These are phyloP conservation scores for Heptranchias perlo DNA, from an alignment of 2,113 vertebrate genomes.

Conservation along the genomic window DNA sequence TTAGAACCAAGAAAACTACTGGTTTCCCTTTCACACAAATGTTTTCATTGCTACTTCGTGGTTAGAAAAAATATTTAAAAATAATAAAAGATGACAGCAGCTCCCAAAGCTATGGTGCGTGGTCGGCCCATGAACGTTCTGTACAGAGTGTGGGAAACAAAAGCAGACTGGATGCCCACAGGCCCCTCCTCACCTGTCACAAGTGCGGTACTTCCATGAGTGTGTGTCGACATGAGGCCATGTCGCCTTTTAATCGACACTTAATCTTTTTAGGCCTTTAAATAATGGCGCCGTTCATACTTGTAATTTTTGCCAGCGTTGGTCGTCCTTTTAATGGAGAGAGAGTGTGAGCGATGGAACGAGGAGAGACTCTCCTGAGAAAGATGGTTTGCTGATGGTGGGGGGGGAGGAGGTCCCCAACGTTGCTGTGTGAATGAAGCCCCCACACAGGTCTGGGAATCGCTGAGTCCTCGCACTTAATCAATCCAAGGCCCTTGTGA, in stretches of 20 bases:
- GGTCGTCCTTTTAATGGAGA: background rate
- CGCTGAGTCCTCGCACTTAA: background rate
- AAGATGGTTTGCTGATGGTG: no score
- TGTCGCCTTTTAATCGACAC: background rate
- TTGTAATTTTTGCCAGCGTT: background rate
- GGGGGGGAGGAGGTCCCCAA: no score
- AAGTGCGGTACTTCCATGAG: no score
- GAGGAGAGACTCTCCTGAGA: background rate
- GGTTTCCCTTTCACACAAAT: background rate
- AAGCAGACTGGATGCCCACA: background rate
- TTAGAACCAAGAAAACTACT: background rate
- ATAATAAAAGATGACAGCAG: background rate
- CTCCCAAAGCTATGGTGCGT: background rate
- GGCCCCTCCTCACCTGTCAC: background rate
- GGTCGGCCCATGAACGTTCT: background rate
- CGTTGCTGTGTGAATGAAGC: background rate
- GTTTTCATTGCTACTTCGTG: background rate
- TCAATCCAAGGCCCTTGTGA: background rate
- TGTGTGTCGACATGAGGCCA: background rate
- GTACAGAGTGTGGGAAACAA: background rate
- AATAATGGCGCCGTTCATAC: background rate
- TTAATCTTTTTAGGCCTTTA: background rate
- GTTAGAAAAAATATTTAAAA: no score
- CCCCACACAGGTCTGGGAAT: no score
- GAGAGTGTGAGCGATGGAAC: background rate